phyloP scores from a whole-genome alignment of 2,113 vertebrate genomes.

The Pteronura brasiliensis region DNA sequence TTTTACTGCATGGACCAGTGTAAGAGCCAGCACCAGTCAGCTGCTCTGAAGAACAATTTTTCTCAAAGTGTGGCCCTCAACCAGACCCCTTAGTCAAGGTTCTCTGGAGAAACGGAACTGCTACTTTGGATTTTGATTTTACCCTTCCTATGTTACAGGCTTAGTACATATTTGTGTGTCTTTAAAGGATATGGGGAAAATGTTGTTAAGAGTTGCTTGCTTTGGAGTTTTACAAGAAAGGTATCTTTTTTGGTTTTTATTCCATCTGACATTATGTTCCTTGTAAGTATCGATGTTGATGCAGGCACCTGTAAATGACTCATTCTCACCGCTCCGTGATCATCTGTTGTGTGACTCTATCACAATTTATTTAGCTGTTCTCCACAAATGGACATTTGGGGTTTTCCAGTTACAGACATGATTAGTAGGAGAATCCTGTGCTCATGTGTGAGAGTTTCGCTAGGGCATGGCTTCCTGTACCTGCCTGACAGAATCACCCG shows the following conservation, averaged over 20 bases:
- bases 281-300: neutral
- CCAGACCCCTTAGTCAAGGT: neutral
- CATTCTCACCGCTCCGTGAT: accelerated
- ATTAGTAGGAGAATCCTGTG: neutral
- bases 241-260: neutral
- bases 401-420: accelerated
- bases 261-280: neutral
- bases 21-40: neutral
- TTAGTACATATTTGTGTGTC: too few species aligned
- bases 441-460: neutral
- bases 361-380: neutral
- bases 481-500: neutral
- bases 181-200: neutral
- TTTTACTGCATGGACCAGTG: neutral
- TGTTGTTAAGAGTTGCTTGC: neutral
- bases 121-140: neutral
- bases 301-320: neutral
- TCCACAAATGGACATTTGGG: neutral
- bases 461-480: neutral
- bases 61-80: neutral
- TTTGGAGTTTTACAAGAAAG: neutral
- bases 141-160: neutral
- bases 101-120: neutral
- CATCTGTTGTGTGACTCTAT: neutral
- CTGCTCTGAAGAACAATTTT: neutral